Evolutionary conservation across 64 coral and sea anemone species (phyloP).

Genomic region (Porites australiensis): DNA sequence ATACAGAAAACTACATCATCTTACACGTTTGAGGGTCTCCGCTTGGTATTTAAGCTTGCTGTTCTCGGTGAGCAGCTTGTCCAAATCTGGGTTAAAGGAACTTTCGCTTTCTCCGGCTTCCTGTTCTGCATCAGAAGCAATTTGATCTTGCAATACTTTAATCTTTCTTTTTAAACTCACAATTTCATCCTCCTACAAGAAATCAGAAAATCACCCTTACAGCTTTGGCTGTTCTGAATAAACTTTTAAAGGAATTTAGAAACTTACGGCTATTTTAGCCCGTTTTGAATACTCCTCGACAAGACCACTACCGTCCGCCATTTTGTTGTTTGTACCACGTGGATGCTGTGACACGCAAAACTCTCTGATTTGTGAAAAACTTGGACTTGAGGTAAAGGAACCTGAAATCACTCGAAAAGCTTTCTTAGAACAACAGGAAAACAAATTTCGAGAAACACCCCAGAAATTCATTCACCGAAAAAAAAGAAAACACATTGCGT

Average conservation of each 20-base stretch:
- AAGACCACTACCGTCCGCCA: constrained; percentile 64
- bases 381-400: constrained; percentile 2
- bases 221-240: neutral
- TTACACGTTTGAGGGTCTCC: constrained; percentile 86
- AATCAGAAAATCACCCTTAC: neutral
- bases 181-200: constrained; percentile 88
- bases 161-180: constrained; percentile 90
- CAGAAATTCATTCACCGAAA: constrained; percentile 28
- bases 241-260: no score
- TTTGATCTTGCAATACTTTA: constrained; percentile 64
- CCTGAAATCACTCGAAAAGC: constrained; percentile 8
- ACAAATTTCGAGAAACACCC: neutral
- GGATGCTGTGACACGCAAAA: constrained; percentile 26
- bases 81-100: constrained; percentile 20
- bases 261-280: constrained; percentile 84
- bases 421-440: constrained; percentile 34
- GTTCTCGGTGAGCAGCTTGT: constrained; percentile 86
- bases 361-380: neutral
- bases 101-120: constrained; percentile 40
- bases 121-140: constrained; percentile 32
- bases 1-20: neutral
- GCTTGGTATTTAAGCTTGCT: constrained; percentile 94
- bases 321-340: constrained; percentile 79
- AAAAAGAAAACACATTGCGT: neutral
- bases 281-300: constrained; percentile 85